These are phyloP conservation scores for Actinernus sp. DNA, from an alignment of 92 coral and sea anemone genomes.

Conservation along the genomic window DNA sequence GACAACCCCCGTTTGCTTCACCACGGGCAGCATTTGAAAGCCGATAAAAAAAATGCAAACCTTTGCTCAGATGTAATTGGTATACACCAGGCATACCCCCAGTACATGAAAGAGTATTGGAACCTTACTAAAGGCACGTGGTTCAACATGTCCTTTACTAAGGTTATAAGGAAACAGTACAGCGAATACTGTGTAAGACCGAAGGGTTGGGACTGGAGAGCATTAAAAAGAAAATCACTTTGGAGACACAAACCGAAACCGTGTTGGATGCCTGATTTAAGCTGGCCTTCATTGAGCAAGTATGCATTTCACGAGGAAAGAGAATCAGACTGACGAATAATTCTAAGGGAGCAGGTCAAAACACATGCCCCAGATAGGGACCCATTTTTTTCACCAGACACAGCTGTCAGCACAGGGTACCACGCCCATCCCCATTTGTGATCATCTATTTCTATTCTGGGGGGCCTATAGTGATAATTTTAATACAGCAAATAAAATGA, in stretches of 20 bases:
- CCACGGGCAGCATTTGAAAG: neutral
- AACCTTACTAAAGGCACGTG: slow-evolving; percentile 38
- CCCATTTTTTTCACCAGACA: no score
- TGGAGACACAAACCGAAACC: slow-evolving; percentile 55
- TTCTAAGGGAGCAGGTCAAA: no score
- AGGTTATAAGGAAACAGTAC: slow-evolving; percentile 29
- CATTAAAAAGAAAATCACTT: neutral
- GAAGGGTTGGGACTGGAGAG: slow-evolving; percentile 64
- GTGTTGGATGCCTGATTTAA: slow-evolving; percentile 40
- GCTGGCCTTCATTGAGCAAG: slow-evolving; percentile 29
- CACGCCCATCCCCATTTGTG: no score
- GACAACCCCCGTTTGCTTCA: slow-evolving; percentile 18
- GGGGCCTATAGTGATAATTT: no score
- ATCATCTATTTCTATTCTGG: no score
- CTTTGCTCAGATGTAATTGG: slow-evolving; percentile 45
- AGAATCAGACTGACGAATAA: no score
- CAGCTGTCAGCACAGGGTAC: no score
- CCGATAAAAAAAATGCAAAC: neutral
- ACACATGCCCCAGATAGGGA: no score
- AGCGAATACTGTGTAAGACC: slow-evolving; percentile 24
- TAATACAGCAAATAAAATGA: no score
- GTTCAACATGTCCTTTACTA: slow-evolving; percentile 16
- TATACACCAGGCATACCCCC: slow-evolving; percentile 65
- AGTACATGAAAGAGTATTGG: slow-evolving; percentile 48
- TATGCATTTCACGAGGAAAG: slow-evolving; percentile 17